phyloP scores from a whole-genome alignment of 2,113 vertebrate species.

The Amphiprion ocellaris region DNA sequence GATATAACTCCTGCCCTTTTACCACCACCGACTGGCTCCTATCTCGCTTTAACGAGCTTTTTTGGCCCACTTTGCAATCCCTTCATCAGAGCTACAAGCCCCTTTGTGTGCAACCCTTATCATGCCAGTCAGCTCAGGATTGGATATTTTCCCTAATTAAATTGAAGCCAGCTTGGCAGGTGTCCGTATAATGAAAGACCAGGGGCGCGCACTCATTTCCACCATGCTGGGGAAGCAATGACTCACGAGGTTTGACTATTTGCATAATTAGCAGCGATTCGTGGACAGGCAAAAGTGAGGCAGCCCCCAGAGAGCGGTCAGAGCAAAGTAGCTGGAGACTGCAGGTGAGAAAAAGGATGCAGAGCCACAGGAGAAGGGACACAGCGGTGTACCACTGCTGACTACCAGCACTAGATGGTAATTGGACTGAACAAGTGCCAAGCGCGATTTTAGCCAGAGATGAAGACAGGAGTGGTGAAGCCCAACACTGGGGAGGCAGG shows the following conservation, averaged over 20 bases:
- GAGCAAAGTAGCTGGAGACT: slow-evolving; percentile 10
- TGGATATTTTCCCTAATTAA: slow-evolving; percentile 61
- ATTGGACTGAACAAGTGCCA: slow-evolving; percentile 72
- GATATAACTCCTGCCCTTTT: not conserved
- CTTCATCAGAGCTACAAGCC: slow-evolving; percentile 26
- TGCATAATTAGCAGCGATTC: slow-evolving; percentile 41
- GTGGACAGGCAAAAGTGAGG: slow-evolving; percentile 17
- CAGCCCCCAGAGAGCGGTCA: not conserved
- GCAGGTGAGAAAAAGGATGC: slow-evolving; percentile 29
- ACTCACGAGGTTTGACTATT: slow-evolving; percentile 32
- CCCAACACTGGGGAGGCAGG: not conserved
- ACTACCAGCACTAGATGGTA: slow-evolving; percentile 50
- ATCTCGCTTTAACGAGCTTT: slow-evolving; percentile 30
- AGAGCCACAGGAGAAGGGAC: not conserved
- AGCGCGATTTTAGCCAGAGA: slow-evolving; percentile 35
- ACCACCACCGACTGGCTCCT: slow-evolving; percentile 18
- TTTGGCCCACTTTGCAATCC: slow-evolving; percentile 9
- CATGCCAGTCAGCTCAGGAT: slow-evolving; percentile 12
- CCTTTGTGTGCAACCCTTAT: slow-evolving; percentile 43
- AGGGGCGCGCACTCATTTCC: slow-evolving; percentile 26
- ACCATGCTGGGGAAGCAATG: slow-evolving; percentile 34
- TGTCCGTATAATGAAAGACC: slow-evolving; percentile 56
- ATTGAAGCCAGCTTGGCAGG: slow-evolving; percentile 53
- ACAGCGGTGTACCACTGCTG: not conserved
- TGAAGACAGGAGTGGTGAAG: slow-evolving; percentile 38